Evolutionary conservation across 1,140 invertebrate genomes (phyloP), one percentile per base, ranked within the genome.

Genomic region (Leptinotarsa lineolata): DNA sequence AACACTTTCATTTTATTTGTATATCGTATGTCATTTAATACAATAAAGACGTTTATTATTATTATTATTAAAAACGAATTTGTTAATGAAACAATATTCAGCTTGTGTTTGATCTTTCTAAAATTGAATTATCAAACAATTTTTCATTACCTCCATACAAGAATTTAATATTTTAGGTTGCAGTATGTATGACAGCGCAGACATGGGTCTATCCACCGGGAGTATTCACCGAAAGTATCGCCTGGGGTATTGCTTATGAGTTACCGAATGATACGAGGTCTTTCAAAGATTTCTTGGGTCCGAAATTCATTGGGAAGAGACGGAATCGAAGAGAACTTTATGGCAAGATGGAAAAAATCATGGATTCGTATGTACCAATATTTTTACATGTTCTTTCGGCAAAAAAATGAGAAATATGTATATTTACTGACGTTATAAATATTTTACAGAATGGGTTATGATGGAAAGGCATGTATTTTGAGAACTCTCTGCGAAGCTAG

Each of bases 241-340:
- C 93, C 83, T 94, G 92, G 92, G 92, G 91, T 68, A 89, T 92
- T 48, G 90, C 91, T 2, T 94, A 93, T 76, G 91, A 93, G 78
- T 81, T 94, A 59, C 92, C 92, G 2, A 88, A 93, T 77, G 88
- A 89, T 72, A 90, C 90, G 0, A 90, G 89, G 79, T 68, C 74
- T 58, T 84, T 89, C 22, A 83, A 89, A 4, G 85, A 86, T 63
- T 48, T 86, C 63, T 67, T 61, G 59, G 64, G 61, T 30, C 22
- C 74, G 78, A 58, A 83, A 85, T 71, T 45, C 45, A 16, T 45
- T 8, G 20, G 16, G 16, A 79, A 91, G 76, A 84, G 87, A 65
- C 83, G 87, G 76, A 88, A 86, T 78, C 86, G 88, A 39, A 81
- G 87, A 24, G 89, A 88, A 74, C 84, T 90, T 48, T 93, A 92